phyloP scores from a whole-genome alignment of 2,797 vertebrate species.

The Sebastes umbrosus region DNA sequence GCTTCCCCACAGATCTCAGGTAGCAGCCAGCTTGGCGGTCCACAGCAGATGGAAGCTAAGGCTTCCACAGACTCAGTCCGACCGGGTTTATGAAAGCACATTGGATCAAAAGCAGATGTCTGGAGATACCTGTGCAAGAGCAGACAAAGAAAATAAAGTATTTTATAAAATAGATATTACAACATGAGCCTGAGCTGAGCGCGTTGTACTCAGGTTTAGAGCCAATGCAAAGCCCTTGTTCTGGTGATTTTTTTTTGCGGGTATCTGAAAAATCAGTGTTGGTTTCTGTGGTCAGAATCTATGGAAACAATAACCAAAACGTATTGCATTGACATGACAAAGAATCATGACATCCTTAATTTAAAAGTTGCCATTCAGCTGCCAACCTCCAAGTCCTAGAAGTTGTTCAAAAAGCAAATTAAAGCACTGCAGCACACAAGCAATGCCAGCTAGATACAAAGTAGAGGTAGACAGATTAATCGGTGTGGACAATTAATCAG shows the following conservation, averaged over 20 bases:
- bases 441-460: constrained; percentile 22
- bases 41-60: constrained; percentile 51
- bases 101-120: constrained; percentile 32
- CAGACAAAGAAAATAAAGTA: background rate
- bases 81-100: constrained; percentile 36
- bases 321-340: background rate
- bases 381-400: background rate
- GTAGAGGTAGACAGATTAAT: background rate
- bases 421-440: background rate
- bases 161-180: background rate
- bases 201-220: background rate
- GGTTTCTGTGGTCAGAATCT: background rate
- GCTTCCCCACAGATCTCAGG: constrained; percentile 34
- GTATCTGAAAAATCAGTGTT: background rate
- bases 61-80: constrained; percentile 27
- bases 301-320: background rate
- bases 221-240: background rate
- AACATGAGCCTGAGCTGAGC: background rate
- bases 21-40: constrained; percentile 32
- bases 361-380: constrained; percentile 4
- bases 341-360: background rate
- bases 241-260: background rate
- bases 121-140: background rate
- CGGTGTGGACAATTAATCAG: too few species aligned
- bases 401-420: constrained; percentile 12